Percentiles rank a stretch among this genome's conserved stretches.
Conservation (phyloP, 2,888 invertebrate genomes). For the Nemotelus nigrinus region DNA sequence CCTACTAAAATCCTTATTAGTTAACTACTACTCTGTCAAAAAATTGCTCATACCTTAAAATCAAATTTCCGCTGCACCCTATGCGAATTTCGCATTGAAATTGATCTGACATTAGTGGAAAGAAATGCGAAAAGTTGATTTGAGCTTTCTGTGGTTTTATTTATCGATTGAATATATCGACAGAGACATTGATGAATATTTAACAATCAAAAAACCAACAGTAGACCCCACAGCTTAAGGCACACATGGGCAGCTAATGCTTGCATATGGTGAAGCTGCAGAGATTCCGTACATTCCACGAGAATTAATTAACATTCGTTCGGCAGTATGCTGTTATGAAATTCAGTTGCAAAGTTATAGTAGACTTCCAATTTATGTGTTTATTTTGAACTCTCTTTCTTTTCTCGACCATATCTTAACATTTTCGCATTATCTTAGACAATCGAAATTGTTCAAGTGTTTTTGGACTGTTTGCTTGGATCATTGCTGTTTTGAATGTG, state of each 20-base stretch:
- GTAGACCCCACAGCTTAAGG: conserved; percentile 30
- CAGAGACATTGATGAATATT: conserved; percentile 38
- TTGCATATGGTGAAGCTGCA: conserved; percentile 2
- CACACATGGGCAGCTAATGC: background rate
- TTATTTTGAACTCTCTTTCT: too few relatives aligned
- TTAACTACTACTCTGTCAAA: too few relatives aligned
- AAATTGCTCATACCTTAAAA: background rate
- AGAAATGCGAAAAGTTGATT: conserved; percentile 29
- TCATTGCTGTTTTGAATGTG: too few relatives aligned
- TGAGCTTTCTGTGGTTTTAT: conserved; percentile 38
- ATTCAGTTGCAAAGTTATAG: conserved; percentile 26
- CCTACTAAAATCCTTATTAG: too few relatives aligned
- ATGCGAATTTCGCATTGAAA: background rate
- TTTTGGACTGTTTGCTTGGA: too few relatives aligned
- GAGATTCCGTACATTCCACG: conserved; percentile 17
- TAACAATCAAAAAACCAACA: conserved; percentile 29
- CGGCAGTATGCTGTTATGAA: conserved; percentile 6
- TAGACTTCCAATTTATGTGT: background rate
- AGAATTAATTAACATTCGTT: conserved; percentile 30
- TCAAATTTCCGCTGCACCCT: conserved; percentile 1
- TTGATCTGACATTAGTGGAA: conserved; percentile 37
- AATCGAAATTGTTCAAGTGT: background rate
- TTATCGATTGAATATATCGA: conserved; percentile 35
- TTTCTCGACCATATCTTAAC: too few relatives aligned
- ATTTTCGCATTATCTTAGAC: background rate